Evolutionary conservation across 1,140 invertebrate genomes (phyloP), one percentile per base, ranked within the genome.

Genomic region (Cyphomyrmex costatus): DNA sequence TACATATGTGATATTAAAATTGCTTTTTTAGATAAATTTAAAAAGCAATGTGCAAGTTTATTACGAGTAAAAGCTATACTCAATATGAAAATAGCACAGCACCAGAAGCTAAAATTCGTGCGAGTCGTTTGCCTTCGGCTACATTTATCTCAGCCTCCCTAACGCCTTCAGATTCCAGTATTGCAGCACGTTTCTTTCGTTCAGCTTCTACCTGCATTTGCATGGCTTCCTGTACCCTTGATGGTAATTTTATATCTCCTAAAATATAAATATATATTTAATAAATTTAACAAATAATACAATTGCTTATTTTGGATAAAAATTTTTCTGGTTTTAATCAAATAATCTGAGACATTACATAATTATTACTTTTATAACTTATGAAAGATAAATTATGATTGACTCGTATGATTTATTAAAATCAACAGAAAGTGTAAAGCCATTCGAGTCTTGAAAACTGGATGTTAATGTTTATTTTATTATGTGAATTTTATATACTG

Each of bases 201-300:
- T 99, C 99, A 0, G 99, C 99, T 96, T 99, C 99, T 0, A 99
- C 99, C 96, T 99, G 99, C 98, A 99, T 99, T 95, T 99, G 99
- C 99, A 99, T 99, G 6, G 99, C 99, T 96, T 99, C 99, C 93
- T 99, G 98, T 5, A 99, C 98, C 94, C 98, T 97, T 2, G 95
- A 94, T 10, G 99, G 99, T 89, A 99, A 95, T 94, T 97, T 98
- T 90, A 99, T 99, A 94, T 99, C 98, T 95, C 98, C 98, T 98
- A 88, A 21, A 79, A 92, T 24, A 51, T 10, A 78, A 88, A 87
- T 74, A 33, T 7, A 66, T n/a, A 27, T 16, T 30, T 27, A 12
- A 46, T 46, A 66, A 33, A 27, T 16, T 30, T 27, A 19, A 46
- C 30, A 33, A 53, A 53, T 27, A 56, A 53, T 24, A n/a, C 12